These are phyloP conservation scores for Acanthurus tractus DNA, from an alignment of 2,797 vertebrate species.

Conservation along the genomic window DNA sequence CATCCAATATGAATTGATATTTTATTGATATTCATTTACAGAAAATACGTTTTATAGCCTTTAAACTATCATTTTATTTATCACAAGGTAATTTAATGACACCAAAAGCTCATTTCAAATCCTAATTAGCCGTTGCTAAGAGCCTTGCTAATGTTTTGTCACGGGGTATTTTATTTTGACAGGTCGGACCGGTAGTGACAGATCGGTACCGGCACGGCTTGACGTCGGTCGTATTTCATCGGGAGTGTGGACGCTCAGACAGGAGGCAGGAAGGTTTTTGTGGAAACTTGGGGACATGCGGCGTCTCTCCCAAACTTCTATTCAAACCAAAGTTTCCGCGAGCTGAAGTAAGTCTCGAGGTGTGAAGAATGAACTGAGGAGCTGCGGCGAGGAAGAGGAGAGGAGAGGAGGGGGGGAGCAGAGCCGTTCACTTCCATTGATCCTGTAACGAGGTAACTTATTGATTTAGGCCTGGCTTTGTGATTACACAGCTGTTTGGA, in stretches of 20 bases:
- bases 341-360: slow-evolving; percentile 23
- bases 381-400: slow-evolving; percentile 21
- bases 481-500: slow-evolving; percentile 29
- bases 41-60: too few species aligned
- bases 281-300: slow-evolving; percentile 70
- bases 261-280: slow-evolving; percentile 35
- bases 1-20: too few species aligned
- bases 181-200: slow-evolving; percentile 20
- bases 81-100: too few species aligned
- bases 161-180: slow-evolving; percentile 64
- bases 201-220: rapidly evolving
- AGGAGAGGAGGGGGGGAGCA: slow-evolving; percentile 18
- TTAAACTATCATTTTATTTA: too few species aligned
- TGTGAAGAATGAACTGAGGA: slow-evolving; percentile 56
- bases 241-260: slow-evolving; percentile 43
- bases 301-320: slow-evolving; percentile 58
- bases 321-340: slow-evolving; percentile 5
- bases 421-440: slow-evolving; percentile 65
- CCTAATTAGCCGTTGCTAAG: too few species aligned
- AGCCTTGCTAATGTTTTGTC: too few species aligned
- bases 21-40: too few species aligned
- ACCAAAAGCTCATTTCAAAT: too few species aligned
- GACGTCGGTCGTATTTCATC: slow-evolving; percentile 28
- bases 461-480: slow-evolving; percentile 59
- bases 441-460: slow-evolving; percentile 65